These are phyloP conservation scores for Piaya cayana DNA, from an alignment of 2,113 vertebrate species.

Conservation along the genomic window DNA sequence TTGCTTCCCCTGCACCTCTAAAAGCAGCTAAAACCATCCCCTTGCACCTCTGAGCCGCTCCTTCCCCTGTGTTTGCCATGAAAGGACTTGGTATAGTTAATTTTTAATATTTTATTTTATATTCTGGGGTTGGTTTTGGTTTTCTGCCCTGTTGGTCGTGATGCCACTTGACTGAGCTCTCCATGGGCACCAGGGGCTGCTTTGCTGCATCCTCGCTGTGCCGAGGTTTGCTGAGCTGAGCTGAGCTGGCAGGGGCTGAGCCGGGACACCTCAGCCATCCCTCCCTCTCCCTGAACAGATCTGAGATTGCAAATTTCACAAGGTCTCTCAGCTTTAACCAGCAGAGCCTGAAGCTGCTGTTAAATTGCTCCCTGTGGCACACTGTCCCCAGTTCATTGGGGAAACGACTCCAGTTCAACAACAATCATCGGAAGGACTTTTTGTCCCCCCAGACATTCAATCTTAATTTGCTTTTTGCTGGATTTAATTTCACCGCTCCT, in stretches of 20 bases:
- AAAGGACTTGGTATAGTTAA: too few species aligned
- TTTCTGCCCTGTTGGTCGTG: accelerated
- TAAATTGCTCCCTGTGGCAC: neutral
- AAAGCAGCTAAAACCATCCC: neutral
- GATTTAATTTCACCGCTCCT: neutral
- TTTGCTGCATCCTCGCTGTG: neutral
- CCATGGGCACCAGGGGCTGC: accelerated
- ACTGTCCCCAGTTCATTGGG: accelerated
- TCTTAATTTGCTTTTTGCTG: neutral
- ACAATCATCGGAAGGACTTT: neutral
- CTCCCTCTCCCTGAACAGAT: too few species aligned
- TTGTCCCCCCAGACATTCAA: neutral
- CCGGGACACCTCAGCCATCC: too few species aligned
- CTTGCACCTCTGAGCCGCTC: neutral
- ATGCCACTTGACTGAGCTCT: neutral
- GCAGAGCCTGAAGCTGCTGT: neutral
- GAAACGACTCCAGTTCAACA: neutral
- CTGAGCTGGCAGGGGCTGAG: too few species aligned
- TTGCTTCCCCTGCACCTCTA: neutral
- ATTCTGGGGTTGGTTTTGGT: too few species aligned
- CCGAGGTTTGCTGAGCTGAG: too few species aligned
- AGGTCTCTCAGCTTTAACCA: neutral
- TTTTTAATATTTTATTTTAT: too few species aligned
- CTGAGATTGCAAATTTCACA: neutral
- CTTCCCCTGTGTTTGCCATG: neutral